phyloP scores from a whole-genome alignment of 2,888 invertebrate genomes.

The Ctenicera cuprea region DNA sequence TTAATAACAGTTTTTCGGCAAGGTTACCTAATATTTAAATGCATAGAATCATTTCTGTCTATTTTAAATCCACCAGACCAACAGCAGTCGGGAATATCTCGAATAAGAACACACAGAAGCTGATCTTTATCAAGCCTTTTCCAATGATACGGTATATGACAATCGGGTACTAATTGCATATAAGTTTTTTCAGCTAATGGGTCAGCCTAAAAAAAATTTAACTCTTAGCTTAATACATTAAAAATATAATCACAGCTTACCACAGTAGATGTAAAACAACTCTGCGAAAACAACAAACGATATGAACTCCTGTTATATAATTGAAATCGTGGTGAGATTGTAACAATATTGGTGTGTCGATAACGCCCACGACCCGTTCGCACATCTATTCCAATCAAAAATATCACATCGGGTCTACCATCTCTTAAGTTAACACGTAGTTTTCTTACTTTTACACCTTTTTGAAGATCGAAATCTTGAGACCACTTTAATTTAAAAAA shows the following conservation, averaged over 20 bases:
- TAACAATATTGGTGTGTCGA: conserved; percentile 92
- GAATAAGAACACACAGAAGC: conserved; percentile 88
- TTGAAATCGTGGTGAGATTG: conserved; percentile 94
- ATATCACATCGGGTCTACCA: conserved; percentile 82
- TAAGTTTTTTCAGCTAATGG: conserved; percentile 78
- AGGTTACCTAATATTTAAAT: conserved; percentile 86
- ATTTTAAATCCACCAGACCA: conserved; percentile 97
- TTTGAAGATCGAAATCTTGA: conserved; percentile 86
- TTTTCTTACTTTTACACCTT: conserved; percentile 70
- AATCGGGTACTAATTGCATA: conserved; percentile 88
- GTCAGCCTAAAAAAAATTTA: conserved; percentile 74
- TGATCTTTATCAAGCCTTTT: conserved; percentile 92
- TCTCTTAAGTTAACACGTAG: conserved; percentile 78
- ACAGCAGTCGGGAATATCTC: conserved; percentile 80
- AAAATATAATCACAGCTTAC: conserved; percentile 72
- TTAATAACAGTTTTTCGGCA: not conserved
- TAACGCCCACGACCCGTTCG: conserved; percentile 92
- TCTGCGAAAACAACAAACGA: conserved; percentile 92
- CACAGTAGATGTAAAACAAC: conserved; percentile 85
- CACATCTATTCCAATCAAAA: conserved; percentile 92
- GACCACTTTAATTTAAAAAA: conserved; percentile 80
- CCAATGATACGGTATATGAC: conserved; percentile 98
- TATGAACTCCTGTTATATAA: conserved; percentile 90
- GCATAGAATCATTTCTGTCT: conserved; percentile 89
- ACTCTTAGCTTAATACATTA: not conserved